A percentile compares a stretch with the other conserved stretches of the same genome.
Evolutionary conservation across 2,797 vertebrate genomes (phyloP).

Genomic region (Smutsia temminckii): DNA sequence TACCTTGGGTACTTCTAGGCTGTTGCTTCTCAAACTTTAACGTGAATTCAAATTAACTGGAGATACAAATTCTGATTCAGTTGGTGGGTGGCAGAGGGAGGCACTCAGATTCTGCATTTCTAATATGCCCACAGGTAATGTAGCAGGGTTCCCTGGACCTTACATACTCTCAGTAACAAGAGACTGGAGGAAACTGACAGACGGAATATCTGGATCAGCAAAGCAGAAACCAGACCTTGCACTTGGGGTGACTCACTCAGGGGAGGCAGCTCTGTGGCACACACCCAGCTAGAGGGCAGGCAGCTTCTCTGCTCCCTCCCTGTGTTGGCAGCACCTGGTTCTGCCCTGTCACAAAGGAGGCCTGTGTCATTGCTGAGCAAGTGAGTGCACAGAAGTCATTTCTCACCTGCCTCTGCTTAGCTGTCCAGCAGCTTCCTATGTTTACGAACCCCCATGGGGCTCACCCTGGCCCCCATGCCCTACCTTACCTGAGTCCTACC

Average conservation of each 20-base stretch:
- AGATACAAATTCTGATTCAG: too few species aligned
- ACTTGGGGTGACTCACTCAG: not conserved
- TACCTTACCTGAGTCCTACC: not conserved
- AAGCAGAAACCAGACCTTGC: not conserved
- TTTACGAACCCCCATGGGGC: fast-evolving
- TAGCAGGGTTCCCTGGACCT: fast-evolving
- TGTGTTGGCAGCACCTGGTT: not conserved
- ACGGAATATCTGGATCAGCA: not conserved
- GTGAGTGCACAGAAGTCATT: not conserved
- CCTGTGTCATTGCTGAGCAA: not conserved
- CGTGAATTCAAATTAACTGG: not conserved
- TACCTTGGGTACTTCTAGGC: not conserved
- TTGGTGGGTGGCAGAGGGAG: fast-evolving
- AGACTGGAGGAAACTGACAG: fast-evolving
- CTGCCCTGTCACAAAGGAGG: not conserved
- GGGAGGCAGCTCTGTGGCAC: not conserved
- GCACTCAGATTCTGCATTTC: not conserved
- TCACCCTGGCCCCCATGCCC: not conserved
- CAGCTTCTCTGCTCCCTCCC: not conserved
- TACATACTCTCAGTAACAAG: not conserved
- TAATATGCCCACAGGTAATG: fast-evolving
- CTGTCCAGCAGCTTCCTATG: not conserved
- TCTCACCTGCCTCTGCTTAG: not conserved
- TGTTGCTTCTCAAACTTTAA: not conserved
- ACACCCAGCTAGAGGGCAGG: too few species aligned